phyloP scores from a whole-genome alignment of 2,797 vertebrate species.

The Spea hammondii region DNA sequence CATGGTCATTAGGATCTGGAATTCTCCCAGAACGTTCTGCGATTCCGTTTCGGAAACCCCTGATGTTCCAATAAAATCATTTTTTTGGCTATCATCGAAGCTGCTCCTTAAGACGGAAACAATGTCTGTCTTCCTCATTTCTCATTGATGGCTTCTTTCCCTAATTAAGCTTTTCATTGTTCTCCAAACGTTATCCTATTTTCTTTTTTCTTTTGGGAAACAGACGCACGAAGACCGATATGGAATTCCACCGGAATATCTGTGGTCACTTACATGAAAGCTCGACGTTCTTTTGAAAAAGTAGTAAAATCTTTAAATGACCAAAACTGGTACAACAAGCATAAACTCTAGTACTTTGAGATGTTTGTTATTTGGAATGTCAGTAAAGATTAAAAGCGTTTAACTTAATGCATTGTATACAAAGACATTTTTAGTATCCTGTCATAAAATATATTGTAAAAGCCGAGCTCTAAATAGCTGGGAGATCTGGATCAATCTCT shows the following conservation, averaged over 20 bases:
- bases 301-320: slow-evolving; percentile 34
- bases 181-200: background rate
- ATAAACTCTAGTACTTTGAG: slow-evolving; percentile 24
- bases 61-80: background rate
- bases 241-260: slow-evolving; percentile 8
- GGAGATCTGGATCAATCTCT: slow-evolving; percentile 62
- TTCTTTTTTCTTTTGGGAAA: background rate
- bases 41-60: background rate
- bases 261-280: slow-evolving; percentile 23
- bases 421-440: slow-evolving; percentile 34
- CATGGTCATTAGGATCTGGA: background rate
- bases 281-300: background rate
- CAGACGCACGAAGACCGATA: background rate
- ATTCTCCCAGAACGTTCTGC: background rate
- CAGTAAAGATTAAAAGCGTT: slow-evolving; percentile 43
- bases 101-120: background rate
- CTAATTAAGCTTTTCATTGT: background rate
- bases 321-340: slow-evolving; percentile 12
- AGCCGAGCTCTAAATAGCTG: slow-evolving; percentile 25
- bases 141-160: background rate
- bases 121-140: background rate
- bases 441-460: slow-evolving; percentile 44
- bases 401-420: slow-evolving; percentile 40
- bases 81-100: background rate
- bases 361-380: slow-evolving; percentile 41